A percentile compares a stretch with the other conserved stretches of the same genome.
Evolutionary conservation across 2,797 vertebrate species (phyloP).

Genomic region (Emydoidea blandingii): DNA sequence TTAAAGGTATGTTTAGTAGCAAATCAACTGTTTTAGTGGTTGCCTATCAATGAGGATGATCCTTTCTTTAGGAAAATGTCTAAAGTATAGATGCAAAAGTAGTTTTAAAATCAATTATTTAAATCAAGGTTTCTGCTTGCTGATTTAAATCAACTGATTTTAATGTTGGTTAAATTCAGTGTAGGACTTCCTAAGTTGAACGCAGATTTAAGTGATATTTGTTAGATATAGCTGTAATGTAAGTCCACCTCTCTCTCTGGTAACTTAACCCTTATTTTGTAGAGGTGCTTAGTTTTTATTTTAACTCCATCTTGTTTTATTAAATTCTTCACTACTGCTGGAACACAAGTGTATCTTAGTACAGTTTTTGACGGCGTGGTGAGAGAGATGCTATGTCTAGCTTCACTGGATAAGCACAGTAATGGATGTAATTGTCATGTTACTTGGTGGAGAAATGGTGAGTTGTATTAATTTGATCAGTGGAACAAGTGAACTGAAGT

Average conservation of each 20-base stretch:
- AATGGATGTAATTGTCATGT: not conserved
- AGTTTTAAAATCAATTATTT: not conserved
- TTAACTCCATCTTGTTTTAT: not conserved
- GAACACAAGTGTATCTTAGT: not conserved
- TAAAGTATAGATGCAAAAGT: not conserved
- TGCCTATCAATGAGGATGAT: not conserved
- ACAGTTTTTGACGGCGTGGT: not conserved
- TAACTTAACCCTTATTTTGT: not conserved
- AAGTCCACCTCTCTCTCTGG: not conserved
- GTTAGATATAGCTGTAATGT: not conserved
- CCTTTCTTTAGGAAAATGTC: not conserved
- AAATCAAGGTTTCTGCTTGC: not conserved
- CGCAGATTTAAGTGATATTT: not conserved
- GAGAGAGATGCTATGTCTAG: not conserved
- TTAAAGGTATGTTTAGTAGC: no score
- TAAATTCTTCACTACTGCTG: not conserved
- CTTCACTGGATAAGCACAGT: constrained; percentile 2
- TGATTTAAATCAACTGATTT: not conserved
- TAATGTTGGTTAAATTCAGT: not conserved
- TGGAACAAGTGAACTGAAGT: not conserved
- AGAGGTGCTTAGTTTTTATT: not conserved
- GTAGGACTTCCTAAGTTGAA: not conserved
- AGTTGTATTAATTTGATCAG: not conserved
- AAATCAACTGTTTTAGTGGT: not conserved
- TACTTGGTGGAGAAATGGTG: not conserved